A percentile compares a stretch with the other conserved stretches of the same genome.
phyloP scores from a whole-genome alignment of 2,113 vertebrate species.

The Isurus oxyrinchus region DNA sequence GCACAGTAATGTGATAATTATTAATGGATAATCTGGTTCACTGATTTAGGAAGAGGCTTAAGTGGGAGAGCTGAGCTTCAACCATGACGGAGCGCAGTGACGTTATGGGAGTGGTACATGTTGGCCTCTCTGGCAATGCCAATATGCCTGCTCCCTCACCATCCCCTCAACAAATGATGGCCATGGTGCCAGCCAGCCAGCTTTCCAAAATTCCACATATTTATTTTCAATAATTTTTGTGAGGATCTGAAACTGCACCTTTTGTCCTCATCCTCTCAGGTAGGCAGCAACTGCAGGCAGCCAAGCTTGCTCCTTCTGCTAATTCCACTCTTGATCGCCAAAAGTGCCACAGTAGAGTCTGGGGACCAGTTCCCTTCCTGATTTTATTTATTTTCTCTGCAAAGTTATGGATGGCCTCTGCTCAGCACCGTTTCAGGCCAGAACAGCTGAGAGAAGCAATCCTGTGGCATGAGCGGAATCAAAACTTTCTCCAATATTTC shows the following conservation, averaged over 20 bases:
- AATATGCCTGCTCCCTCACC: no score
- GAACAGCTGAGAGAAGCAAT: background rate
- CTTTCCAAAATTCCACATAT: background rate
- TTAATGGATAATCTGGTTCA: no score
- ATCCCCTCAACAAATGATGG: no score
- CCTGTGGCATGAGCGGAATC: background rate
- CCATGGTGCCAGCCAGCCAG: no score
- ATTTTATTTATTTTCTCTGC: background rate
- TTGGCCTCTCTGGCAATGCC: no score
- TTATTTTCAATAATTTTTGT: background rate
- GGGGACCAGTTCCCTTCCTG: background rate
- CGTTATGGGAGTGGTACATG: no score
- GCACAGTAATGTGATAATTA: no score
- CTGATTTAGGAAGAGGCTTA: no score
- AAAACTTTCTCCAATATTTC: background rate
- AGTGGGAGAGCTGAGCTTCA: no score
- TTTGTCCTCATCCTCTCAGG: background rate
- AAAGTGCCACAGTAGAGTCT: background rate
- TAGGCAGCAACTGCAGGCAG: background rate
- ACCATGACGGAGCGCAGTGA: no score
- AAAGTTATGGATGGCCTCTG: background rate
- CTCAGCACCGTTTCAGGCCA: background rate
- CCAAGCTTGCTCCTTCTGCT: background rate
- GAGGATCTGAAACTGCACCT: background rate
- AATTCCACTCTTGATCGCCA: background rate